Percentiles rank a stretch among this genome's conserved stretches.
phyloP scores from a whole-genome alignment of 2,797 vertebrate species.

The Discoglossus pictus region DNA sequence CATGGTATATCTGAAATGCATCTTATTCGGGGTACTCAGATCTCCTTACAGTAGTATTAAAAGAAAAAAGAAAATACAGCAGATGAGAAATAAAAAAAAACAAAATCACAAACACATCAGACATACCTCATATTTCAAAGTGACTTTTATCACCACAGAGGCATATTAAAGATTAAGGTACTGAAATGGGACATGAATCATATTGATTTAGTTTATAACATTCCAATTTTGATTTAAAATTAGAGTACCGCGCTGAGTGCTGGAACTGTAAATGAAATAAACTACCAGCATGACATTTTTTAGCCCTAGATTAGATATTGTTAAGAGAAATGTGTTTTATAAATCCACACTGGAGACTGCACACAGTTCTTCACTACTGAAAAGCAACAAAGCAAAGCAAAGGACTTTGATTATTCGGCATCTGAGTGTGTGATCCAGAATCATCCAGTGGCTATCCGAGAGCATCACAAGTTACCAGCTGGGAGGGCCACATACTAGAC shows the following conservation, averaged over 20 bases:
- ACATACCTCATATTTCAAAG: slow-evolving; percentile 32
- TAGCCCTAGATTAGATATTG: slow-evolving; percentile 30
- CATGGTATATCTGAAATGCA: slow-evolving; percentile 1
- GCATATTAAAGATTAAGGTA: slow-evolving; percentile 37
- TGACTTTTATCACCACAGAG: slow-evolving; percentile 38
- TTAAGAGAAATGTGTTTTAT: slow-evolving; percentile 1
- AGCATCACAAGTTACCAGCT: too few species aligned
- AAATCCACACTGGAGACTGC: slow-evolving; percentile 13
- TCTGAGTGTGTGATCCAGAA: too few species aligned
- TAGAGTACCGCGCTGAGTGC: slow-evolving; percentile 9
- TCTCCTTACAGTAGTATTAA: too few species aligned
- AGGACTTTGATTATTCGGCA: too few species aligned
- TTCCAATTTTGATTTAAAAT: slow-evolving; percentile 22
- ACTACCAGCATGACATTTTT: slow-evolving; percentile 2
- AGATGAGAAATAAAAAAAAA: slow-evolving; percentile 13
- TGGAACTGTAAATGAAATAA: slow-evolving; percentile 1
- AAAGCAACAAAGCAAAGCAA: background rate
- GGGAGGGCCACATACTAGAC: too few species aligned
- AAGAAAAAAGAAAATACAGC: slow-evolving; percentile 22
- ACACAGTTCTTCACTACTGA: background rate
- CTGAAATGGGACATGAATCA: slow-evolving; percentile 46
- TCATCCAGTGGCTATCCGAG: too few species aligned
- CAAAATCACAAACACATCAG: slow-evolving; percentile 1
- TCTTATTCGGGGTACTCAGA: slow-evolving; percentile 1
- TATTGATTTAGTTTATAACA: slow-evolving; percentile 41